Evolutionary conservation across 1,140 invertebrate genomes (phyloP), one percentile per base, ranked within the genome.

Genomic region (Halesus radiatus): DNA sequence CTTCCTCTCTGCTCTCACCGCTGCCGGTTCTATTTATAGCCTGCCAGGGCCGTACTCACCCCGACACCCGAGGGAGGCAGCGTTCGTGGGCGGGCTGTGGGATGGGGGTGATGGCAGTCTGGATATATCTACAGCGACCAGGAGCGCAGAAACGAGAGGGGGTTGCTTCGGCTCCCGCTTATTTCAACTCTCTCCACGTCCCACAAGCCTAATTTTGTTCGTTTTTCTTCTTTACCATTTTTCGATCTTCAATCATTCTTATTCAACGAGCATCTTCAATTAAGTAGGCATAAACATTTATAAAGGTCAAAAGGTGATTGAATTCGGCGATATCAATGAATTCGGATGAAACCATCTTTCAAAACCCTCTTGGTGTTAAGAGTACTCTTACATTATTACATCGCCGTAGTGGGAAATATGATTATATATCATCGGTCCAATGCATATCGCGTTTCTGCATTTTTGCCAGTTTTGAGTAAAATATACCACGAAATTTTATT

Each of bases 11-110:
- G 52, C 50, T 73, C 23, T 73, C 64, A 50, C 76, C 18, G 53
- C 62, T 56, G 58, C 20, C 76, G 45, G 13, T 32, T 70, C 81
- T 82, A 82, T 82, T 82, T 82, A 79, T 79, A 82, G 78, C 53
- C 50, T 20, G 50, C 78, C 81, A 80, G 81, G 74, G 73, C 70
- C 58, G 22, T 20, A 76, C 75, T 81, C 54, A 72, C 50, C 58
- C 62, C 64, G n/a, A 58, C 29, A 52, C 37, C 64, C 81, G 0
- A 18, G n/a, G 70, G 22, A 15, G 45, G 52, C n/a, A 26, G 45
- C 45, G 22, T 22, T 22, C 15, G 20, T 18, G 37, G 73, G 45
- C 26, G 80, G 60, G 53, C 54, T 13, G 23, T 13, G 23, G 60
- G 23, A 10, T 5, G 60, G 23, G 60, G 23, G 60, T 64, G 20